Percentiles rank a stretch among this genome's conserved stretches.
Conservation (phyloP, 2,797 vertebrate genomes). For the Thunnus albacares region DNA sequence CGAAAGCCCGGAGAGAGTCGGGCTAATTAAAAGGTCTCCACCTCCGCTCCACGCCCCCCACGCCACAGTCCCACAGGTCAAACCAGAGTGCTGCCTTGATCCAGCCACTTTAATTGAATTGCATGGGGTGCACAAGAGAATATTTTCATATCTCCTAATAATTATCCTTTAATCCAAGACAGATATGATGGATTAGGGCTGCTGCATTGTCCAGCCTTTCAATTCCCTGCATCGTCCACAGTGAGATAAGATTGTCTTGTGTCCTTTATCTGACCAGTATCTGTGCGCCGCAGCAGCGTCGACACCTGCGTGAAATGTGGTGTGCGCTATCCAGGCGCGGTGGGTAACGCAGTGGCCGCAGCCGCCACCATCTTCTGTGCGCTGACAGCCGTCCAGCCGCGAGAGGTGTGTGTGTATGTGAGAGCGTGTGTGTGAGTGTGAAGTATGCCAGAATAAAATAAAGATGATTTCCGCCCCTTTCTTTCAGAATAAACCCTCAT, state of each 20-base stretch:
- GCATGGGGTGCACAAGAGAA: slow-evolving; percentile 14
- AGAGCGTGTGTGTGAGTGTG: slow-evolving; percentile 10
- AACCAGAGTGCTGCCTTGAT: slow-evolving; percentile 57
- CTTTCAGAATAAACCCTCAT: slow-evolving; percentile 66
- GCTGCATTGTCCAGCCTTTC: slow-evolving; percentile 39
- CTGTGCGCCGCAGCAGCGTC: slow-evolving; percentile 16
- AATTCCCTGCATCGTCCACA: slow-evolving; percentile 35
- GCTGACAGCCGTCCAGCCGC: slow-evolving; percentile 56
- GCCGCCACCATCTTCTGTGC: slow-evolving; percentile 80
- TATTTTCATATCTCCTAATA: slow-evolving; percentile 46
- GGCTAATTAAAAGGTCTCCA: slow-evolving; percentile 73
- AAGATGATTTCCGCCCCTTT: slow-evolving; percentile 29
- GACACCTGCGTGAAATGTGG: slow-evolving; percentile 17
- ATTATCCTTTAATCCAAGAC: slow-evolving; percentile 43
- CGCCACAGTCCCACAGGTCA: slow-evolving; percentile 67
- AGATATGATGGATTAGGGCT: slow-evolving; percentile 22
- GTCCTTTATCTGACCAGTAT: slow-evolving; percentile 34
- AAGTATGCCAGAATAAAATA: slow-evolving; percentile 7
- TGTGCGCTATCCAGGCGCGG: slow-evolving; percentile 54
- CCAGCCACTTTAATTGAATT: slow-evolving; percentile 61
- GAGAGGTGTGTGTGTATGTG: slow-evolving; percentile 20
- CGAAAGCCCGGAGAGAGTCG: slow-evolving; percentile 54
- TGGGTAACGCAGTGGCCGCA: slow-evolving; percentile 47
- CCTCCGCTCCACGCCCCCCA: slow-evolving; percentile 46
- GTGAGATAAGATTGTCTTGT: slow-evolving; percentile 17